Base-by-base conservation (phyloP, 1,140 invertebrate species). In the Tetramorium parvispinum region DNA sequence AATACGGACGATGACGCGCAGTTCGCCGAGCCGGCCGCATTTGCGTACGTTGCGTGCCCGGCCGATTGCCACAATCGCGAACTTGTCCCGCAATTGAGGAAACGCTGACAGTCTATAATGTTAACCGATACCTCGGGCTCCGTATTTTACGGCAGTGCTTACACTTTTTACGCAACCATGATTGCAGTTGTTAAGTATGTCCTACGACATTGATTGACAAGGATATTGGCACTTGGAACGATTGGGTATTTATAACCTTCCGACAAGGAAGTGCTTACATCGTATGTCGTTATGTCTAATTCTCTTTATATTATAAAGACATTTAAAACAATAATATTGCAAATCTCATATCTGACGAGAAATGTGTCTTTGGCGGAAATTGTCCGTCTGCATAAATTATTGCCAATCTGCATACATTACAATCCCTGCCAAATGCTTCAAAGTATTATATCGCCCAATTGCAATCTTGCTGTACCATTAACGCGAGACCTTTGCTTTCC, bases 1-100 rank as follows among this genome's bases (percentile, higher is more conserved):
- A 92, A 92, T 92, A 92, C 91, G 85, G 68, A 87, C 91, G 91
- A 91, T 92, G 92, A 92, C 92, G 91, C 91, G 91, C 91, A 89
- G 85, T 91, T 87, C 87, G 87, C 46, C 46, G 49, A 87, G 87
- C 43, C 40, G 32, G 32, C 32, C 32, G 32, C 3, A 32, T 32
- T 32, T 32, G 11, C 16, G 66, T 13, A 4, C 37, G 21, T 68
- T 40, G 21, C 24, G 59, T 40, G 24, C 10, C n/a, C 5, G 73
- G 13, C 37, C 53, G 37, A 6, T 3, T 3, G 18, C 13, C 37
- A 10, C 43, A 18, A 6, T 16, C 24, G 32, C 27, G 37, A 85
- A 40, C 55, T 61, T 87, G 63, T 57, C 18, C 10, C n/a, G 59
- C 40, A 40, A 61, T 63, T 11, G 57, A 53, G 73, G 11, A 66